Conservation (phyloP, 2,888 invertebrate genomes). For the Andrena flavipes region DNA sequence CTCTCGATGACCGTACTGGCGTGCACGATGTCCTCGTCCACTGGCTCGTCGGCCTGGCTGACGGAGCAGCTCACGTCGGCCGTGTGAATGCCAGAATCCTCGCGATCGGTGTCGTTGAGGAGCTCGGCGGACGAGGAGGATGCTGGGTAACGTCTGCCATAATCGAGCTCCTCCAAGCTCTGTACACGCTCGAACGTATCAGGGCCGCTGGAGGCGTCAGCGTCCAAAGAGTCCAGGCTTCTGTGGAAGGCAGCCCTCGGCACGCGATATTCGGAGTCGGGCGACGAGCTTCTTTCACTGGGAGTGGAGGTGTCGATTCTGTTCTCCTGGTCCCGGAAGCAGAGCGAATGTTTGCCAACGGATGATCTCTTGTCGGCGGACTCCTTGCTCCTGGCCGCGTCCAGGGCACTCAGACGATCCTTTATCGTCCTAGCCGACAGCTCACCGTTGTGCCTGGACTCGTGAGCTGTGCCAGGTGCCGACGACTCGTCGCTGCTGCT, state of each 20-base stretch:
- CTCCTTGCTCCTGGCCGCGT: constrained; percentile 86
- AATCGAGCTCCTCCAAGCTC: constrained; percentile 88
- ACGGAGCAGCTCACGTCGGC: constrained; percentile 92
- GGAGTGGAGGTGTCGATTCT: constrained; percentile 78
- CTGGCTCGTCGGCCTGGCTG: constrained; percentile 90
- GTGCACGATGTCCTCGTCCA: constrained; percentile 85
- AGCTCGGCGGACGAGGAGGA: constrained; percentile 88
- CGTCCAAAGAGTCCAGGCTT: constrained; percentile 88
- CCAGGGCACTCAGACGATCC: constrained; percentile 86
- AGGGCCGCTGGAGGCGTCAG: constrained; percentile 85
- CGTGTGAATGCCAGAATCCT: constrained; percentile 93
- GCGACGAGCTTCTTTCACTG: constrained; percentile 82
- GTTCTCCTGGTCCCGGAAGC: constrained; percentile 76
- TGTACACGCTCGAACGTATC: constrained; percentile 88
- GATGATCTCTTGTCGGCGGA: constrained; percentile 67
- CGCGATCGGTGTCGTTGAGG: constrained; percentile 89
- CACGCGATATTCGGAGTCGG: constrained; percentile 81
- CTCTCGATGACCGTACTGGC: constrained; percentile 69
- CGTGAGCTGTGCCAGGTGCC: constrained; percentile 53
- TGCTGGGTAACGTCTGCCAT: constrained; percentile 85
- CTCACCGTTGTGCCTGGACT: constrained; percentile 71
- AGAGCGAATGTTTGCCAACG: constrained; percentile 76
- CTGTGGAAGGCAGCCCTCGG: constrained; percentile 86
- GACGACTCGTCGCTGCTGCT: constrained; percentile 72
- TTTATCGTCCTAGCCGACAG: constrained; percentile 80